A percentile compares a stretch with the other conserved stretches of the same genome.
Conservation (phyloP, 1,140 invertebrate genomes). For the Vollenhovia emeryi region DNA sequence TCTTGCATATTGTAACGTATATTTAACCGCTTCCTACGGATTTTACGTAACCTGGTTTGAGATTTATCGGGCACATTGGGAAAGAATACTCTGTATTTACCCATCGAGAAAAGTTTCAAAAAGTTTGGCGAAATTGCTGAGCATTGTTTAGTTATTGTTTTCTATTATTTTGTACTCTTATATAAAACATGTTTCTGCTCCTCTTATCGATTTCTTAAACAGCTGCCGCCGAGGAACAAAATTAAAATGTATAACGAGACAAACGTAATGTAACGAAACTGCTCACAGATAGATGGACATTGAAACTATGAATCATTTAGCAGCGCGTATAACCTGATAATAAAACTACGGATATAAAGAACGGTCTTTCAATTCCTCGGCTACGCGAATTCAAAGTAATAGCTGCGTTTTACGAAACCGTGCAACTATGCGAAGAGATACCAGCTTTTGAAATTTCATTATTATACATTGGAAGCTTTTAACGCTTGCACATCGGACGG, state of each 20-base stretch:
- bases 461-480: background rate
- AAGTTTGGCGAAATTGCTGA: background rate
- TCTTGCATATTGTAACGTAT: conserved; percentile 52
- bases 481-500: background rate
- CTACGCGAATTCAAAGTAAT: background rate
- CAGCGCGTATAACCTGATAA: too few species aligned
- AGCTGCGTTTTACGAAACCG: background rate
- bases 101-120: background rate
- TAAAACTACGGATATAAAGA: background rate
- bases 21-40: conserved; percentile 31
- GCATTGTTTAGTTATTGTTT: background rate
- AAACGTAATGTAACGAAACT: too few species aligned
- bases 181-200: background rate
- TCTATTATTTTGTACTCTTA: background rate
- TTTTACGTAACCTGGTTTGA: conserved; percentile 33
- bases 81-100: background rate
- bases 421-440: background rate
- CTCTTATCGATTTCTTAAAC: background rate
- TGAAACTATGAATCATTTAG: too few species aligned
- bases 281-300: too few species aligned
- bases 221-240: background rate
- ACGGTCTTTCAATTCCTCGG: background rate
- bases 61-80: background rate
- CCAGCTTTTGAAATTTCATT: conserved; percentile 18
- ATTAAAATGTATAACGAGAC: background rate